A percentile compares a stretch with the other conserved stretches of the same genome.
These are phyloP conservation scores for Auanema freiburgensis DNA, from an alignment of 2,888 invertebrate species.

Conservation along the genomic window DNA sequence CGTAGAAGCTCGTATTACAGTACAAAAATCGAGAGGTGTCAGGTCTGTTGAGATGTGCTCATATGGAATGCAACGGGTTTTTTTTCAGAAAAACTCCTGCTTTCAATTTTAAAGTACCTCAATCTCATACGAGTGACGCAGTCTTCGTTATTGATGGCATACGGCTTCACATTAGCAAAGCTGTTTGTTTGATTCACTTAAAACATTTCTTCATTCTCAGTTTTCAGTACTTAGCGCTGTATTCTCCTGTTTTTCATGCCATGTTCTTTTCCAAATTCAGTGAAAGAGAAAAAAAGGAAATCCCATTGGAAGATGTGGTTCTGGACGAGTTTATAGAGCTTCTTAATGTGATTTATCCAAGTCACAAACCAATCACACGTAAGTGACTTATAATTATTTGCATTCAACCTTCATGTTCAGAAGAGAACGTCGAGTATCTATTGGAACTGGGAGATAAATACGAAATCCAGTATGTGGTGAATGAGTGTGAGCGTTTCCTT, in stretches of 20 bases:
- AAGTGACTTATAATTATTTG: background rate
- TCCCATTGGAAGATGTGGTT: slow-evolving; percentile 51
- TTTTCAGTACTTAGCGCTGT: slow-evolving; percentile 59
- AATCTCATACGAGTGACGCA: slow-evolving; percentile 45
- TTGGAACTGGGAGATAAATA: slow-evolving; percentile 66
- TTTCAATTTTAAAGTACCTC: slow-evolving; percentile 51
- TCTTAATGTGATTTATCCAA: slow-evolving; percentile 66
- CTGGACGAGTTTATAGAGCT: slow-evolving; percentile 65
- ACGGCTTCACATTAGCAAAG: slow-evolving; percentile 54
- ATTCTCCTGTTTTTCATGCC: slow-evolving; percentile 60
- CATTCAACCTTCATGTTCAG: slow-evolving; percentile 49
- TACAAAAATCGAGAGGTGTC: slow-evolving; percentile 56
- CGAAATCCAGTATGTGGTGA: slow-evolving; percentile 65
- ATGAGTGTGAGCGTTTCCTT: slow-evolving; percentile 66
- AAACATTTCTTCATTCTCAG: background rate
- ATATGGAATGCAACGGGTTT: background rate
- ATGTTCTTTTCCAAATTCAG: slow-evolving; percentile 59
- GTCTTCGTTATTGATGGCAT: slow-evolving; percentile 56
- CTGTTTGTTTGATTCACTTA: slow-evolving; percentile 28
- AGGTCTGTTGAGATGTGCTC: slow-evolving; percentile 24
- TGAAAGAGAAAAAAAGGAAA: slow-evolving; percentile 54
- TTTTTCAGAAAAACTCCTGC: slow-evolving; percentile 37
- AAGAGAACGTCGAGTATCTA: slow-evolving; percentile 65
- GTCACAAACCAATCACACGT: slow-evolving; percentile 64
- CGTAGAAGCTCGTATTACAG: slow-evolving; percentile 56